A percentile compares a stretch with the other conserved stretches of the same genome.
These are phyloP conservation scores for Erpetoichthys calabaricus DNA, from an alignment of 2,797 vertebrate genomes.

Conservation along the genomic window DNA sequence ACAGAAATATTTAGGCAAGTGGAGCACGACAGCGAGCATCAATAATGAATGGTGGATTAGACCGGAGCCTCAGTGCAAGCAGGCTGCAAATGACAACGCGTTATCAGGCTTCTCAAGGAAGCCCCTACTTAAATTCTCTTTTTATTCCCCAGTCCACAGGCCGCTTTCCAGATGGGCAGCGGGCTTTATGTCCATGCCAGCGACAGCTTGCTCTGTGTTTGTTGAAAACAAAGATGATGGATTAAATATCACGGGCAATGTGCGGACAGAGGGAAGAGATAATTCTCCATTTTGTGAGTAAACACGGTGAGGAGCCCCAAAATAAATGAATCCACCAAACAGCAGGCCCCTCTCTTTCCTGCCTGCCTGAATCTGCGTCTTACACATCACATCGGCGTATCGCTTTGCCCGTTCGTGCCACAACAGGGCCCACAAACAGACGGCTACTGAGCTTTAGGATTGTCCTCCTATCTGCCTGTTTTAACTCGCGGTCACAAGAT, in stretches of 20 bases:
- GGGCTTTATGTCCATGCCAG: slow-evolving; percentile 57
- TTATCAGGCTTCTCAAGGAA: slow-evolving; percentile 30
- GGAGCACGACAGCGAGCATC: slow-evolving; percentile 16
- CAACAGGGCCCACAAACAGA: too few species aligned
- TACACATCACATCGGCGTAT: too few species aligned
- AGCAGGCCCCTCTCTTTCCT: too few species aligned
- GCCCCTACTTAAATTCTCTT: slow-evolving; percentile 42
- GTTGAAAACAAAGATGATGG: slow-evolving; percentile 81
- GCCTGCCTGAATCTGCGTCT: too few species aligned
- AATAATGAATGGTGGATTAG: slow-evolving; percentile 30
- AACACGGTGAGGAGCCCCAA: slow-evolving; percentile 13
- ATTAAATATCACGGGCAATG: slow-evolving; percentile 69
- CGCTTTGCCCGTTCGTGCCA: too few species aligned
- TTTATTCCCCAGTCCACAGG: slow-evolving; percentile 50
- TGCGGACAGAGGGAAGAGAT: slow-evolving; percentile 28
- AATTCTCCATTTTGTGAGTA: slow-evolving; percentile 31
- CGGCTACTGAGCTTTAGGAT: too few species aligned
- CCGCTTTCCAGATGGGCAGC: slow-evolving; percentile 73
- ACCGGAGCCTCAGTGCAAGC: slow-evolving; percentile 19
- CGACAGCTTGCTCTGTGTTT: slow-evolving; percentile 75
- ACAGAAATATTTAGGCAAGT: background rate
- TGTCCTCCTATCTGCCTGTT: too few species aligned
- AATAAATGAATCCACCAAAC: too few species aligned
- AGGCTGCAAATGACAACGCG: slow-evolving; percentile 18
- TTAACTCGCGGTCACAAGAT: too few species aligned